Conservation (phyloP, 2,113 vertebrate species). For the Natator depressus region DNA sequence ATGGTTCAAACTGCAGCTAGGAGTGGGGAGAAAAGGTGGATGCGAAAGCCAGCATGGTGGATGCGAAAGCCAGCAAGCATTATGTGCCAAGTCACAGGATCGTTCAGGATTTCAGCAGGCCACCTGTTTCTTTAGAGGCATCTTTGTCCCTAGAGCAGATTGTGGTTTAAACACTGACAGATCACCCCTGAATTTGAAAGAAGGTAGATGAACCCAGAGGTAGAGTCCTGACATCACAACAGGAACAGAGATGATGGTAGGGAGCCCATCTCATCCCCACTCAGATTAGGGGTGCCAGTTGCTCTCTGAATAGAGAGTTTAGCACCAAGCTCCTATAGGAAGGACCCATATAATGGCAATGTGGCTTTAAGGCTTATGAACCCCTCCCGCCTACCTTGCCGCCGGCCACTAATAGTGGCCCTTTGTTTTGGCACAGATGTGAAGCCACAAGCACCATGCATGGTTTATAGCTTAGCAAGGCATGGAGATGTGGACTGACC, state of each 20-base stretch:
- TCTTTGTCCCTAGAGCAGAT: not conserved
- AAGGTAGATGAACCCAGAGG: conserved; percentile 32
- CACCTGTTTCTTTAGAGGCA: conserved; percentile 24
- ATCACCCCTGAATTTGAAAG: not conserved
- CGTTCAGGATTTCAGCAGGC: conserved; percentile 40
- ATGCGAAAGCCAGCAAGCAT: not conserved
- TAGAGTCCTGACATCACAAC: not conserved
- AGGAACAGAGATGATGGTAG: not conserved
- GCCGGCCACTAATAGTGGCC: not conserved
- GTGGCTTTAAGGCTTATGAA: conserved; percentile 64
- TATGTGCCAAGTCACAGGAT: conserved; percentile 26
- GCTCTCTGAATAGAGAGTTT: conserved; percentile 38
- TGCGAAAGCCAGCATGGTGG: not conserved
- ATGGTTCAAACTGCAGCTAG: not conserved
- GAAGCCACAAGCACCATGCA: conserved; percentile 3
- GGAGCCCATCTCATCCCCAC: not conserved
- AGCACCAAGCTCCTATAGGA: conserved; percentile 72
- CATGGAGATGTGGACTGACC: not conserved
- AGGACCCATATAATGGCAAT: not conserved
- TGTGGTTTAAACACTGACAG: not conserved
- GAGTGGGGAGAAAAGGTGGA: not conserved
- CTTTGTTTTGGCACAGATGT: conserved; percentile 6
- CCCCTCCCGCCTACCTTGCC: not conserved
- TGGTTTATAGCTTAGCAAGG: not conserved
- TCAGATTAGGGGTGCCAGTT: not conserved